phyloP scores from a whole-genome alignment of 2,113 vertebrate species.

The Gnathonemus echidnorhynchus region DNA sequence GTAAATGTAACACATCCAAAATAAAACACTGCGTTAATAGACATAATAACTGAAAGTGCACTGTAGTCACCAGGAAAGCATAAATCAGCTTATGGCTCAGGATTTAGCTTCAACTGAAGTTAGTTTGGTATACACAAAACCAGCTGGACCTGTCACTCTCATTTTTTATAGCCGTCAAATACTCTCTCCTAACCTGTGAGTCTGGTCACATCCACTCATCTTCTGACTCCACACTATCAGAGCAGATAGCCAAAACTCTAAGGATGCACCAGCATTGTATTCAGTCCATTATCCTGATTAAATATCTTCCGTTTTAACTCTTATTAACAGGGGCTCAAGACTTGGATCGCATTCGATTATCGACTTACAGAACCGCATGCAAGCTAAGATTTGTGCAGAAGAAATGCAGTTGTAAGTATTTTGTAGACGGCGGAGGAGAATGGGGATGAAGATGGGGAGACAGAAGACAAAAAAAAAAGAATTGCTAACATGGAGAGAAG shows the following conservation, averaged over 20 bases:
- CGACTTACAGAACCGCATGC: conserved; percentile 95
- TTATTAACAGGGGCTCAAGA: conserved; percentile 81
- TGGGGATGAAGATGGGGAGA: background rate
- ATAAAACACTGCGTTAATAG: background rate
- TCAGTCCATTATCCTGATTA: background rate
- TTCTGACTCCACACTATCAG: background rate
- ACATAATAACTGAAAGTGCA: background rate
- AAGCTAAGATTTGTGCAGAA: conserved; percentile 97
- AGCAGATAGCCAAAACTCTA: background rate
- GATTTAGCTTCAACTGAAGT: background rate
- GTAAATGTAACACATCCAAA: background rate
- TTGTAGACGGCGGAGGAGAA: background rate
- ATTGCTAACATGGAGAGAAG: background rate
- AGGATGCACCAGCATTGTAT: background rate
- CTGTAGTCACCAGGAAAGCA: background rate
- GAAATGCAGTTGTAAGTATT: conserved; percentile 92
- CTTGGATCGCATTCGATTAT: conserved; percentile 92
- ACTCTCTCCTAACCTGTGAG: background rate
- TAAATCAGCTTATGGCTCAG: background rate
- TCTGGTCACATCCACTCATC: background rate
- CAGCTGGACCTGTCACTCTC: too few relatives aligned
- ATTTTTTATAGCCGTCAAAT: background rate
- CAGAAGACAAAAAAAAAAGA: background rate
- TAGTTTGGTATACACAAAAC: background rate
- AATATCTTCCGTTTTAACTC: conserved; percentile 22